Evolutionary conservation across 2,888 invertebrate species (phyloP), one percentile per base, ranked within the genome.

Genomic region (Cryptophagus acutangulus): DNA sequence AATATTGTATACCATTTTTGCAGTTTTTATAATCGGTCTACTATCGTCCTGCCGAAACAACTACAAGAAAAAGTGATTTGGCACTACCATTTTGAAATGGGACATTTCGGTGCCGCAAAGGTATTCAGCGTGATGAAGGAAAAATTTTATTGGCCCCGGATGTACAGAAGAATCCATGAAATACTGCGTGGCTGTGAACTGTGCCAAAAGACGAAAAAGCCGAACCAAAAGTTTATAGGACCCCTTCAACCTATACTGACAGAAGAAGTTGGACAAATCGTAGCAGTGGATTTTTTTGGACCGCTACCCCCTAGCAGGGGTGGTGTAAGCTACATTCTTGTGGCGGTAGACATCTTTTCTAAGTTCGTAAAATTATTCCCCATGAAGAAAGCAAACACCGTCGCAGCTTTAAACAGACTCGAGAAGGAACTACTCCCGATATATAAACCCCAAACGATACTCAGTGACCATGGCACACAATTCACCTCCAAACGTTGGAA

Each of bases 361-460:
- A 55, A 54, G 38, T 49, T 45, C 43, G 45, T 54, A 2, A 45
- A 40, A 13, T 34, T 54, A 3, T 54, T 50, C 36, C 33, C 51
- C n/a, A 6, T 42, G 8, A 36, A 33, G 1, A 44, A 44, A 2
- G 45, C 26, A n/a, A 46, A 36, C 10, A 40, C 36, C 8, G 38
- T 30, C 17, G n/a, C n/a, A n/a, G 17, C 26, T 10, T 5, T 14
- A 24, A 10, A 8, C 24, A 26, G n/a, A 17, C 2, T 36, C 26
- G 16, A 26, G 13, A 14, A 24, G 24, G 24, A 14, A 26, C 5
- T 4, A 13, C 14, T 9, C 10, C 12, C 4, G 16, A 18, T 31
- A 14, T 17, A 17, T 9, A 17, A 38, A 20, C 5, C 9, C 9
- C 6, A 20, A 6, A 33, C 15, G 2, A 29, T 47, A 0, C 17